Conservation (phyloP, 2,888 invertebrate species). For the Argyresthia goedartella region DNA sequence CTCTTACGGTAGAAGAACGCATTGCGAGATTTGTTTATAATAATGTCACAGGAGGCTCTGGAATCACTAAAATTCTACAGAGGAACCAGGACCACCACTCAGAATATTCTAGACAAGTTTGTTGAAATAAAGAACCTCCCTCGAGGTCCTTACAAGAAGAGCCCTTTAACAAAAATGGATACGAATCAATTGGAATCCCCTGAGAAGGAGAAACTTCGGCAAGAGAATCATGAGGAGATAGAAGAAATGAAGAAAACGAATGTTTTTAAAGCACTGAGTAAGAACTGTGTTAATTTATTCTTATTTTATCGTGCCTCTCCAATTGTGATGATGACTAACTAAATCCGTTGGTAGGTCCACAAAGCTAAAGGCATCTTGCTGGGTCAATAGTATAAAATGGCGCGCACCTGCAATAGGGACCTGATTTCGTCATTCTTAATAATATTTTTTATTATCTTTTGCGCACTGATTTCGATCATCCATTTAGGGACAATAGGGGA, state of each 20-base stretch:
- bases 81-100: neutral
- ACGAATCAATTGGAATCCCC: constrained; percentile 8
- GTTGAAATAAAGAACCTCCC: constrained; percentile 6
- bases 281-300: constrained; percentile 11
- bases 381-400: no score
- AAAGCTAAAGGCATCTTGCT: no score
- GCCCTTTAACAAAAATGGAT: constrained; percentile 8
- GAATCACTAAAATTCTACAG: neutral
- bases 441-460: no score
- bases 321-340: constrained; percentile 4
- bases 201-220: constrained; percentile 18
- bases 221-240: constrained; percentile 7
- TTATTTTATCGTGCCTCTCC: no score
- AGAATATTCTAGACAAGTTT: neutral
- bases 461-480: no score
- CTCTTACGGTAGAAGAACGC: no score
- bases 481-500: no score
- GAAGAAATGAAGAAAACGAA: constrained; percentile 12
- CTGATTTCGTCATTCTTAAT: no score
- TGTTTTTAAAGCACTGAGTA: constrained; percentile 23
- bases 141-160: constrained; percentile 17
- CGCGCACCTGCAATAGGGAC: no score
- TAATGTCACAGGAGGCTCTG: constrained; percentile 2
- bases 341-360: no score
- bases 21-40: neutral